phyloP scores from a whole-genome alignment of 2,888 invertebrate genomes.

The Shargacucullia verbasci region DNA sequence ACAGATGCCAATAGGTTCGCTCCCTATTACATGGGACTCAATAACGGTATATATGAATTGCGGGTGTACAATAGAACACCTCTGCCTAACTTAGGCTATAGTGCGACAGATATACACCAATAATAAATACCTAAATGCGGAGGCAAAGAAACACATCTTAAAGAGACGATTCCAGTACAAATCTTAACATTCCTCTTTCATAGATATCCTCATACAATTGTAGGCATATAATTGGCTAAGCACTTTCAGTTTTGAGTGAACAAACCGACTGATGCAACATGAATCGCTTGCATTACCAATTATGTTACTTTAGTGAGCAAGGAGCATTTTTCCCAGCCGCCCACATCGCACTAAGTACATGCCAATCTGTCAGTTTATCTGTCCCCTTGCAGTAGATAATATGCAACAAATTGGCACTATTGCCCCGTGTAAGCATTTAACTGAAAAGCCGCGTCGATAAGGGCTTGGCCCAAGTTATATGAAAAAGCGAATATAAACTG shows the following conservation, averaged over 20 bases:
- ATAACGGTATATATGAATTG: too few relatives aligned
- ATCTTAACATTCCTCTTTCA: neutral
- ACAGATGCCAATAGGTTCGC: too few relatives aligned
- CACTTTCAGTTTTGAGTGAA: conserved; percentile 39
- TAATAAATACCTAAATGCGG: neutral
- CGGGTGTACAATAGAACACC: too few relatives aligned
- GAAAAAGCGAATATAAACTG: conserved; percentile 11
- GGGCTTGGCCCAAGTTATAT: conserved; percentile 38
- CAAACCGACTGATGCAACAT: conserved; percentile 25
- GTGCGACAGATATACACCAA: too few relatives aligned
- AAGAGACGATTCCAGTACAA: too few relatives aligned
- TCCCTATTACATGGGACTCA: too few relatives aligned
- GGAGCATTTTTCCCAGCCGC: conserved; percentile 64
- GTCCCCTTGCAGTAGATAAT: conserved; percentile 74
- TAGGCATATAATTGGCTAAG: conserved; percentile 39
- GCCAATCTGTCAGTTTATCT: conserved; percentile 77
- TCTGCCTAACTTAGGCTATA: too few relatives aligned
- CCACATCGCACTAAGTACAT: conserved; percentile 69
- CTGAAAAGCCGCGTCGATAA: conserved; percentile 76
- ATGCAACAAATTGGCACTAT: conserved; percentile 84
- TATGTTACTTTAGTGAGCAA: conserved; percentile 50
- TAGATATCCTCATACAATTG: conserved; percentile 7
- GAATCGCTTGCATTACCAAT: conserved; percentile 52
- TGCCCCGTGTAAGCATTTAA: conserved; percentile 76
- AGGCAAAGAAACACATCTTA: too few relatives aligned